Base-by-base conservation (phyloP, 92 coral and sea anemone genomes). In the Metridium senile region DNA sequence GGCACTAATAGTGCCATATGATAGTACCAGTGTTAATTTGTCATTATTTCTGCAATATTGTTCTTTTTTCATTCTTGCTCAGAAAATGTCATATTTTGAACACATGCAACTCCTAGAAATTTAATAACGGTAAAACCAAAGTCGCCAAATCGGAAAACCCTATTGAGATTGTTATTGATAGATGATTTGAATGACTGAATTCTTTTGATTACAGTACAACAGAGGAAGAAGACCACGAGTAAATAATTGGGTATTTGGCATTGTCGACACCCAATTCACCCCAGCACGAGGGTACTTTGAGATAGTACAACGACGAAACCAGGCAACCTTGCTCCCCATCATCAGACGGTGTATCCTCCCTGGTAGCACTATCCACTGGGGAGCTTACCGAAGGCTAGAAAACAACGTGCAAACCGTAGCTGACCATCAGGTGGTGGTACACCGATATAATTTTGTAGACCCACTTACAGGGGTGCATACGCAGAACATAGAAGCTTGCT, bases 391-490 rank as follows among this genome's bases (percentile, higher is more conserved):
- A 1, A 26, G 35, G 17, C n/a, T 18, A 1, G 2, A 22, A 26
- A 13, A 21, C 18, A 2, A 7, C 3, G 11, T 1, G 13, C 68
- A 28, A 16, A 30, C 26, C 21, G 46, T 66, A 1, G 8, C 49
- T 27, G 8, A 18, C 19, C 71, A 66, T 39, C 17, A 26, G 25
- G 49, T 66, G 1, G 71, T 66, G 7, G 46, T 30, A 9, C 71
- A 66, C 23, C n/a, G 46, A 2, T 9, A 30, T 7, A 66, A 66
- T 33, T 66, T 66, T 31, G 71, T 66, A 0, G 71, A 66, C 8
- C 43, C 71, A 0, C 46, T 66, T 0, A 0, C 71, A 2, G 71
- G 71, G 26, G 71, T 23, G 1, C 71, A 66, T 45, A 66, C 71
- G 21, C 71, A 66, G 17, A 6, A 66, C 17, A 66, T 66, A 18